Evolutionary conservation across 2,888 invertebrate genomes (phyloP).

Genomic region (Plemyria rubiginata): DNA sequence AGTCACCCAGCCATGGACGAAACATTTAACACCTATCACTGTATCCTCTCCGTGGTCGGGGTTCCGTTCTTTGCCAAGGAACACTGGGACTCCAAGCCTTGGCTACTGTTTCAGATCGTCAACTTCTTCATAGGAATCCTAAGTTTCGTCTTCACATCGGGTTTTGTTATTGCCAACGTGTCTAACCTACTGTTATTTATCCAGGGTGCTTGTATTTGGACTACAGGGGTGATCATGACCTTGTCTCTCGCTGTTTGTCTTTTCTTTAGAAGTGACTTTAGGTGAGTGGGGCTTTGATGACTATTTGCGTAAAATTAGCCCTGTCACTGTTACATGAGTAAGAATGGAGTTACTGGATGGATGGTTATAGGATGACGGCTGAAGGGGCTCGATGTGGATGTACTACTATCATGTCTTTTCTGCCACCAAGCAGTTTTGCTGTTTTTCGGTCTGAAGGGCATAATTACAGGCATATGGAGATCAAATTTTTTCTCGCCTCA

Average conservation of each 20-base stretch:
- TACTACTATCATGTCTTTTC: too few species aligned
- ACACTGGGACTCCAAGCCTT: conserved; percentile 61
- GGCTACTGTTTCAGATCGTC: conserved; percentile 63
- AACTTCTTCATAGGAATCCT: conserved; percentile 63
- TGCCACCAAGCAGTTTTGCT: too few species aligned
- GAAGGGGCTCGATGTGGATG: too few species aligned
- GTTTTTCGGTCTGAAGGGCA: too few species aligned
- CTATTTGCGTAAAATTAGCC: too few species aligned
- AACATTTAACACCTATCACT: conserved; percentile 61
- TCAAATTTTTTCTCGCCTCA: too few species aligned
- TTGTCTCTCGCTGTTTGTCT: conserved; percentile 67
- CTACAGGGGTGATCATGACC: conserved; percentile 71
- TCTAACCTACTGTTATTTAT: conserved; percentile 62
- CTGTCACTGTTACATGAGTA: too few species aligned
- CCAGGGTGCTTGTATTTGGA: conserved; percentile 77
- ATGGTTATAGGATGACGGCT: too few species aligned
- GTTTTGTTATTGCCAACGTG: conserved; percentile 57
- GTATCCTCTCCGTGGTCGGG: conserved; percentile 64
- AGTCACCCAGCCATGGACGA: conserved; percentile 56
- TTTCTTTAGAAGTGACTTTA: conserved; percentile 61
- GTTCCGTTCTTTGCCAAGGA: conserved; percentile 63
- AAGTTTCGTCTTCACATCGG: conserved; percentile 66
- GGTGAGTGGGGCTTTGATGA: conserved; percentile 24
- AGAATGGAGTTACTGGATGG: too few species aligned
- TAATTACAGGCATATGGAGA: too few species aligned